Evolutionary conservation across 2,113 vertebrate species (phyloP).

Genomic region (Bubo scandiacus): DNA sequence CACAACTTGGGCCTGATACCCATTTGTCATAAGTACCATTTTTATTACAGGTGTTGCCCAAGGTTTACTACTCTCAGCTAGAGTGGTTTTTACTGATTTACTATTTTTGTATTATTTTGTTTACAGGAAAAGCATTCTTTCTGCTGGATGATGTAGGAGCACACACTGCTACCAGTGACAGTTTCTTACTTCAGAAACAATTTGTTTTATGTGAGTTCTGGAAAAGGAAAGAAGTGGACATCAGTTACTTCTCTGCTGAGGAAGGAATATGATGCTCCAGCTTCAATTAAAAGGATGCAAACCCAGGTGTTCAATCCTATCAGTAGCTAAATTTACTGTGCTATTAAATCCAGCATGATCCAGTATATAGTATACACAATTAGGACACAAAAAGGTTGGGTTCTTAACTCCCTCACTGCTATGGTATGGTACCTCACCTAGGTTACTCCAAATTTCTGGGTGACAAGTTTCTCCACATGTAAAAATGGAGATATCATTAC

Average conservation of each 20-base stretch:
- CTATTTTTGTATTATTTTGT: not conserved
- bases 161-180: not conserved
- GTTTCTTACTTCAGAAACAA: not conserved
- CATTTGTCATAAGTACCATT: not conserved
- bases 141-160: not conserved
- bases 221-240: not conserved
- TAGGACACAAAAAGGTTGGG: not conserved
- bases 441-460: not conserved
- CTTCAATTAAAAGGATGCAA: not conserved
- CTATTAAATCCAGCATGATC: not conserved
- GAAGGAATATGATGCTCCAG: not conserved
- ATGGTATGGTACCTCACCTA: not conserved
- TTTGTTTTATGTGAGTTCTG: not conserved
- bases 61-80: not conserved
- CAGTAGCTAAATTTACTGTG: not conserved
- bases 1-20: not conserved
- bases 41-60: not conserved
- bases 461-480: not conserved
- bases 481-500: not conserved
- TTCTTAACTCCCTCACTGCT: not conserved
- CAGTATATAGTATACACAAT: not conserved
- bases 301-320: not conserved
- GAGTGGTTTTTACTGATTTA: not conserved
- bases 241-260: not conserved
- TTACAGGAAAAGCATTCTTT: not conserved